A percentile compares a stretch with the other conserved stretches of the same genome.
These are phyloP conservation scores for Apteryx owenii DNA, from an alignment of 2,113 vertebrate genomes.

Conservation along the genomic window DNA sequence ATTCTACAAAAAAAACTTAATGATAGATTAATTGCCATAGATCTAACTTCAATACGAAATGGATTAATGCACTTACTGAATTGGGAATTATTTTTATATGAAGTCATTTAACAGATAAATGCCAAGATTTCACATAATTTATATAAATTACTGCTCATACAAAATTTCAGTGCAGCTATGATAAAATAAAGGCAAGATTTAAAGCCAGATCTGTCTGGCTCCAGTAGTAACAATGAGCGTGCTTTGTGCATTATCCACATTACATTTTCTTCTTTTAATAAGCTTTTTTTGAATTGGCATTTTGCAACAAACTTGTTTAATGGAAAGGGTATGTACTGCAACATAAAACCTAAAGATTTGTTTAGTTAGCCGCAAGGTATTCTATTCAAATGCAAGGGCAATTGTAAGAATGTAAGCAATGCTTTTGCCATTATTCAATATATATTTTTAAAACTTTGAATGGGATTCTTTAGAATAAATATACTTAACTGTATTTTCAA, in stretches of 20 bases:
- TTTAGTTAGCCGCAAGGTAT: background rate
- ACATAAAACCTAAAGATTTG: background rate
- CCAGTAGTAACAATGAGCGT: background rate
- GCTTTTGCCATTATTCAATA: background rate
- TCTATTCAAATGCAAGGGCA: background rate
- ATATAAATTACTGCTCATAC: background rate
- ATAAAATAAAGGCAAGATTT: background rate
- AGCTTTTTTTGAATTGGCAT: background rate
- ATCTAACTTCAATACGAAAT: constrained; percentile 22
- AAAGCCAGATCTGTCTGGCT: background rate
- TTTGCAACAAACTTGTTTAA: background rate
- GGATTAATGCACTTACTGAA: constrained; percentile 15
- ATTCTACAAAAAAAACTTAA: background rate
- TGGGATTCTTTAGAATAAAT: background rate
- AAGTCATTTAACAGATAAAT: constrained; percentile 15
- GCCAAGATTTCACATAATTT: background rate
- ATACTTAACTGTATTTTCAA: background rate
- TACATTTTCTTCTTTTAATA: background rate
- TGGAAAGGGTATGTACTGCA: background rate
- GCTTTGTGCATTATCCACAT: background rate
- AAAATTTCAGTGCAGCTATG: background rate
- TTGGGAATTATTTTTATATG: constrained; percentile 35
- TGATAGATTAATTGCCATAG: constrained; percentile 37
- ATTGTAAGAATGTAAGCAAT: background rate
- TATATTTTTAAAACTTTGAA: background rate